Evolutionary conservation across 2,888 invertebrate genomes (phyloP).

Genomic region (Pheosia gnoma): DNA sequence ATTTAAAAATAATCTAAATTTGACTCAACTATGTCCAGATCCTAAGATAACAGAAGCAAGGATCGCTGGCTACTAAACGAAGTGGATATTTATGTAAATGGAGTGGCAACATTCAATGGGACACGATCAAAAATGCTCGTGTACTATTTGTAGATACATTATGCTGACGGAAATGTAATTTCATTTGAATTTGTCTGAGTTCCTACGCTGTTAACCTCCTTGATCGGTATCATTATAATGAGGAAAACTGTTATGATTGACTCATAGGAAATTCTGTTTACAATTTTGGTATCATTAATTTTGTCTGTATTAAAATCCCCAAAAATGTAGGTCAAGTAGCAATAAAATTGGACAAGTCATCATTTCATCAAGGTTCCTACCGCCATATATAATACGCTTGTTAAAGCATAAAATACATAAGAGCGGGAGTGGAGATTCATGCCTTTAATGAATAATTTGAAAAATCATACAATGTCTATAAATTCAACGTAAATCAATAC

Average conservation of each 20-base stretch:
- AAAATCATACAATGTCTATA: conserved; percentile 28
- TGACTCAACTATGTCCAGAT: conserved; percentile 27
- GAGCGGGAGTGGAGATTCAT: conserved; percentile 24
- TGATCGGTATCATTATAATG: conserved; percentile 10
- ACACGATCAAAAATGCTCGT: conserved; percentile 27
- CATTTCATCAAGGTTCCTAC: conserved; percentile 26
- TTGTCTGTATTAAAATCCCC: background rate
- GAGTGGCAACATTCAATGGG: conserved; percentile 35
- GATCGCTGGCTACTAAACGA: conserved; percentile 42
- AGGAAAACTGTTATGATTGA: conserved; percentile 9
- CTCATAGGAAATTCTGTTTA: conserved; percentile 6
- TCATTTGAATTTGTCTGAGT: conserved; percentile 19
- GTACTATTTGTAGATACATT: conserved; percentile 33
- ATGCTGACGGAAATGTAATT: conserved; percentile 26
- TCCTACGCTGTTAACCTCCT: conserved; percentile 13
- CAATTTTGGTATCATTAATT: background rate
- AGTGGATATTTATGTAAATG: conserved; percentile 52
- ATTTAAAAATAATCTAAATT: background rate
- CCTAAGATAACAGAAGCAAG: conserved; percentile 36
- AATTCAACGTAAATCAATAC: conserved; percentile 24
- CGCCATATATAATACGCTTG: conserved; percentile 21
- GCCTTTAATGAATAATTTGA: conserved; percentile 28
- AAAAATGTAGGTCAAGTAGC: background rate
- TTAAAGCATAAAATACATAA: conserved; percentile 27
- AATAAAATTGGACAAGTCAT: conserved; percentile 7